phyloP scores from a whole-genome alignment of 2,888 invertebrate genomes.

The Agrypnus murinus region DNA sequence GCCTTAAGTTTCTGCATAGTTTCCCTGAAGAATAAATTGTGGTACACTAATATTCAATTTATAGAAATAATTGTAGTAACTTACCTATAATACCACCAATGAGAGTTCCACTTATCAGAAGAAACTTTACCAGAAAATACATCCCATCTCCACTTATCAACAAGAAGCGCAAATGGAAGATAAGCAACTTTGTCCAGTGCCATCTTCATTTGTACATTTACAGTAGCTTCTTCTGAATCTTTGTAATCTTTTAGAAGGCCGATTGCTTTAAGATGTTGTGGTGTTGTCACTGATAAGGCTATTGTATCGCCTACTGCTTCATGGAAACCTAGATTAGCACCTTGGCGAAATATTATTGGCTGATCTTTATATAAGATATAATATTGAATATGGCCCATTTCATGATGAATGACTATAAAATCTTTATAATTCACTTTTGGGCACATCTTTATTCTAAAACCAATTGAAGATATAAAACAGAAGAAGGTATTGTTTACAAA shows the following conservation, averaged over 20 bases:
- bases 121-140: conserved; percentile 71
- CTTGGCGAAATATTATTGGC: conserved; percentile 72
- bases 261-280: conserved; percentile 71
- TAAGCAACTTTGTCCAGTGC: conserved; percentile 73
- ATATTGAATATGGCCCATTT: conserved; percentile 81
- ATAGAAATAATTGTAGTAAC: neutral
- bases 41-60: conserved; percentile 1
- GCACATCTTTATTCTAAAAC: conserved; percentile 76
- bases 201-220: conserved; percentile 72
- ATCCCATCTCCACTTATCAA: conserved; percentile 76
- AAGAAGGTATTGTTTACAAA: neutral
- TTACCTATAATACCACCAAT: conserved; percentile 68
- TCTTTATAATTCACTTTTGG: conserved; percentile 74
- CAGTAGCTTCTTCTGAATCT: conserved; percentile 66
- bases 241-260: conserved; percentile 69
- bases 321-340: conserved; percentile 77
- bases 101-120: conserved; percentile 68
- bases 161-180: conserved; percentile 74
- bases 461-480: neutral
- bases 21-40: conserved; percentile 59
- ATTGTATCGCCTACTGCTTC: conserved; percentile 78
- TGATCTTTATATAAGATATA: conserved; percentile 76
- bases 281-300: conserved; percentile 74
- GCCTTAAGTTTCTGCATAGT: conserved; percentile 70
- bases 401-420: conserved; percentile 82